phyloP scores from a whole-genome alignment of 2,797 vertebrate species.

The Synanceia verrucosa region DNA sequence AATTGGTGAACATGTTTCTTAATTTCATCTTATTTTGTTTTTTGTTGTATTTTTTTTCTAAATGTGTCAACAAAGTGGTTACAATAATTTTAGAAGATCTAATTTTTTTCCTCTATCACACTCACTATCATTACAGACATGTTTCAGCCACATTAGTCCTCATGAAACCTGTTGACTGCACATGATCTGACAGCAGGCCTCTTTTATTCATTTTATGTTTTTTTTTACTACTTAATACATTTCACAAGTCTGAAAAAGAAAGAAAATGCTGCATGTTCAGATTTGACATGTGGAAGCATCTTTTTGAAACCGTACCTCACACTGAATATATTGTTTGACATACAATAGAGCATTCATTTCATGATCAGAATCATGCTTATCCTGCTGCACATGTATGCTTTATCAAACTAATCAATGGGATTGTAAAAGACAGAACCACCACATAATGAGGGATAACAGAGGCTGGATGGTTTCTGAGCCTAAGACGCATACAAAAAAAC shows the following conservation, averaged over 20 bases:
- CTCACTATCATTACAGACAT: background rate
- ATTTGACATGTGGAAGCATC: background rate
- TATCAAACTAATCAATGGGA: background rate
- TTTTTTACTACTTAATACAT: background rate
- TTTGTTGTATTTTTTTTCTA: background rate
- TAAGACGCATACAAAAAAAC: background rate
- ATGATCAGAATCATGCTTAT: accelerated
- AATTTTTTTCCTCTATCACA: background rate
- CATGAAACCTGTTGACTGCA: background rate
- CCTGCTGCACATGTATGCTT: background rate
- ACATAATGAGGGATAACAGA: background rate
- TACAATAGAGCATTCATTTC: background rate
- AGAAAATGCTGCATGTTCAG: background rate
- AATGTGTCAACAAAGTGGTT: background rate
- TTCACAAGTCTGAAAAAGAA: background rate
- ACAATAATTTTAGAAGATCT: background rate
- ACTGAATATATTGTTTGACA: background rate
- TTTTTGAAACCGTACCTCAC: background rate
- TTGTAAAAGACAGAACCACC: background rate
- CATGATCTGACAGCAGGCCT: background rate
- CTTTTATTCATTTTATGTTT: background rate
- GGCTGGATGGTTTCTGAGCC: background rate
- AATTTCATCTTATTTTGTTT: background rate
- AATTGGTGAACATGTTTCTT: background rate
- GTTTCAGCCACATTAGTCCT: background rate